These are phyloP conservation scores for Cisticola juncidis DNA, from an alignment of 2,113 vertebrate genomes.

Conservation along the genomic window DNA sequence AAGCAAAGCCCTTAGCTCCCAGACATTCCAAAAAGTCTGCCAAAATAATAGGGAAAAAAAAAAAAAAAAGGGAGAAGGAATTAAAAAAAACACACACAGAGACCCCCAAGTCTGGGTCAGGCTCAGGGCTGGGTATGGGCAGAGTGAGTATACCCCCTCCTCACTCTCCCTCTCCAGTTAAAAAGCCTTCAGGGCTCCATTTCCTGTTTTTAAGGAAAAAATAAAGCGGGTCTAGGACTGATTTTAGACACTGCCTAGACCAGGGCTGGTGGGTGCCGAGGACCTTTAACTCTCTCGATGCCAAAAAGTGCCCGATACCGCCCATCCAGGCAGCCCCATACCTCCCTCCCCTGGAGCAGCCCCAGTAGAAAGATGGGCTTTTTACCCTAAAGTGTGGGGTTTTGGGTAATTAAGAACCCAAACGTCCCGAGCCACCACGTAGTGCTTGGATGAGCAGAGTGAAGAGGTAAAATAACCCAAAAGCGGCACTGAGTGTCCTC, in stretches of 20 bases:
- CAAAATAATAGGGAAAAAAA: slow-evolving; percentile 75
- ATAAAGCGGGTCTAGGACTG: slow-evolving; percentile 65
- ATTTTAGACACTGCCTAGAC: slow-evolving; percentile 61
- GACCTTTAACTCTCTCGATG: slow-evolving; percentile 66
- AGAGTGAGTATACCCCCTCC: slow-evolving; percentile 38
- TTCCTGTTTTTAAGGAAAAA: slow-evolving; percentile 76
- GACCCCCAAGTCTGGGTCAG: slow-evolving; percentile 85
- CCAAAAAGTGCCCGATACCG: not conserved
- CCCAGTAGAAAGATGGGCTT: not conserved
- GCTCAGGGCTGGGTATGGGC: slow-evolving; percentile 63
- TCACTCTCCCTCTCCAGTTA: slow-evolving; percentile 51
- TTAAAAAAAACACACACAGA: slow-evolving; percentile 61
- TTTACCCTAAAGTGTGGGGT: fast-evolving
- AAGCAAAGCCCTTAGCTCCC: slow-evolving; percentile 87
- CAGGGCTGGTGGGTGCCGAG: slow-evolving; percentile 47
- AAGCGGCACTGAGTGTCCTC: not conserved
- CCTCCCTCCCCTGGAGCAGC: not conserved
- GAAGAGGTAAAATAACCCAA: not conserved
- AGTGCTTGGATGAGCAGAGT: not conserved
- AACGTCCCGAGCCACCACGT: not conserved
- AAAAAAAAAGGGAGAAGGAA: slow-evolving; percentile 37
- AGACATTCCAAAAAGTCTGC: slow-evolving; percentile 94
- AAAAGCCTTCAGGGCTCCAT: slow-evolving; percentile 69
- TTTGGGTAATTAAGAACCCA: not conserved
- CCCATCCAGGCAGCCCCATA: not conserved